Conservation (phyloP, 1,140 invertebrate species). For the Acromyrmex heyeri region DNA sequence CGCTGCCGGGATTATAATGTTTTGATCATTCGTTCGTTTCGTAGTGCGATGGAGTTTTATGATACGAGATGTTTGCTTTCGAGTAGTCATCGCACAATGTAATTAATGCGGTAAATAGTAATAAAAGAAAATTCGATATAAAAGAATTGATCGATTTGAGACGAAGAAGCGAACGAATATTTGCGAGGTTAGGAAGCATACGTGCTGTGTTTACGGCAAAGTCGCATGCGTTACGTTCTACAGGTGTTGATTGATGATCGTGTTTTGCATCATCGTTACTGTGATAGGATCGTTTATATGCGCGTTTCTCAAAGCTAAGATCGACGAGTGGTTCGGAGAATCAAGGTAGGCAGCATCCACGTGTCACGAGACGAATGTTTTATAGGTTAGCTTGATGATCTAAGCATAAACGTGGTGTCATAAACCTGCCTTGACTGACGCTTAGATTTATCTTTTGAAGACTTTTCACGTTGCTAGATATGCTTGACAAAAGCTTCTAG, state of each 20-base stretch:
- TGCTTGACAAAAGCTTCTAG: neutral
- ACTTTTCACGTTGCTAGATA: neutral
- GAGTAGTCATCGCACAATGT: neutral
- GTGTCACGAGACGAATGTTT: neutral
- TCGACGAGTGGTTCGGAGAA: conserved; percentile 6
- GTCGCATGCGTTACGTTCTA: neutral
- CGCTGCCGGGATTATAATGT: neutral
- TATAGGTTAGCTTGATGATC: conserved; percentile 56
- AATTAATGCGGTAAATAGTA: neutral
- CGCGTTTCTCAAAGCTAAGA: conserved; percentile 3
- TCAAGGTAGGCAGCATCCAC: conserved; percentile 10
- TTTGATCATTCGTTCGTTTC: neutral
- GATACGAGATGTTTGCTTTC: neutral
- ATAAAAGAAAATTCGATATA: neutral
- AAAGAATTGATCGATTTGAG: neutral
- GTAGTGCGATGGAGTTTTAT: too few relatives aligned
- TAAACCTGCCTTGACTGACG: neutral
- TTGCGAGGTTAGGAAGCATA: neutral
- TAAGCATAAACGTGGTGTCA: too few relatives aligned
- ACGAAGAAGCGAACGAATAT: neutral
- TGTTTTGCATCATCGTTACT: conserved; percentile 30
- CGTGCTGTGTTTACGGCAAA: too few relatives aligned
- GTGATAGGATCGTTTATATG: conserved; percentile 37
- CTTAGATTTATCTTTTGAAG: neutral
- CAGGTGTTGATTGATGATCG: conserved; percentile 51